phyloP scores from a whole-genome alignment of 1,140 invertebrate genomes.

The Melipona quadrifasciata region DNA sequence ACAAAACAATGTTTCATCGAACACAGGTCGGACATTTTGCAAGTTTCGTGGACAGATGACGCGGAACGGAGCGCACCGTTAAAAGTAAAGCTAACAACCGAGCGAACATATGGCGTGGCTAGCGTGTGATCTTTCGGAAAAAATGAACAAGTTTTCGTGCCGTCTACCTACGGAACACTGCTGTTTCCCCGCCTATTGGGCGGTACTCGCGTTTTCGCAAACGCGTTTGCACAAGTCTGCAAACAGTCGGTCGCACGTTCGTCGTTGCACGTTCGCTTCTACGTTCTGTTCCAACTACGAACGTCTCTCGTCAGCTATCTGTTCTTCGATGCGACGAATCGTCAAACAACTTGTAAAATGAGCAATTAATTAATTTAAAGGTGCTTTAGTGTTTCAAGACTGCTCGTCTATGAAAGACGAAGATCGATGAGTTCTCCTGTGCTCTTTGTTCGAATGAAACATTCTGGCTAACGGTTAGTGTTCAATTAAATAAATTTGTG shows the following conservation, averaged over 20 bases:
- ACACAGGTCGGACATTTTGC: background rate
- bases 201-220: slow-evolving; percentile 59
- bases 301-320: background rate
- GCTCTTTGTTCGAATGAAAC: too few species aligned
- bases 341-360: background rate
- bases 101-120: slow-evolving; percentile 16
- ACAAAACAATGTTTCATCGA: background rate
- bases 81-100: slow-evolving; percentile 26
- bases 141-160: slow-evolving; percentile 51
- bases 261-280: background rate
- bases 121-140: slow-evolving; percentile 35
- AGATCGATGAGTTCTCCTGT: too few species aligned
- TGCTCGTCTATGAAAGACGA: too few species aligned
- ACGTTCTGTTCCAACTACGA: background rate
- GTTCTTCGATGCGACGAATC: background rate
- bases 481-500: too few species aligned
- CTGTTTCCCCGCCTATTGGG: slow-evolving; percentile 38
- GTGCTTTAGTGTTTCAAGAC: too few species aligned
- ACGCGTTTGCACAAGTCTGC: slow-evolving; percentile 54
- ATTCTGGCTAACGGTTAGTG: too few species aligned
- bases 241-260: slow-evolving; percentile 39
- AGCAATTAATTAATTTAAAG: background rate
- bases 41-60: slow-evolving; percentile 33
- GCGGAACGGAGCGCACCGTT: background rate
- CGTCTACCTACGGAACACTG: background rate